Evolutionary conservation across 2,888 invertebrate species (phyloP), one percentile per base, ranked within the genome.

Genomic region (Zygaena filipendulae): DNA sequence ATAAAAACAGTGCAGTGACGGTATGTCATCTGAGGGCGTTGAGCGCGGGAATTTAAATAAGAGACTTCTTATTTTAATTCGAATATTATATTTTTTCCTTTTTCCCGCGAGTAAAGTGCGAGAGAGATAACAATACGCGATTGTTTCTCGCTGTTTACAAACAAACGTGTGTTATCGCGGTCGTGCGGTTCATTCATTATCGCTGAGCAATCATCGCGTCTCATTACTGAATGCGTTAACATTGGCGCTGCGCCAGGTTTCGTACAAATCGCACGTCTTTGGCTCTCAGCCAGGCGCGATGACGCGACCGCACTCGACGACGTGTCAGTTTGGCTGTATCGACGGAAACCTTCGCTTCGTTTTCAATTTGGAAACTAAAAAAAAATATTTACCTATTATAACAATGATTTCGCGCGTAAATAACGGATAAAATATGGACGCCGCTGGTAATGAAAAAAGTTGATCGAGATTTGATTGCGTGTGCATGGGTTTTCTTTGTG

Each of bases 101-200:
- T n/a, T n/a, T n/a, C n/a, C n/a, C n/a, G n/a, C n/a, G n/a, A n/a
- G n/a, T n/a, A n/a, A n/a, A n/a, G n/a, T n/a, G n/a, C n/a, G n/a
- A n/a, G n/a, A n/a, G n/a, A n/a, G n/a, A n/a, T n/a, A n/a, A n/a
- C n/a, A n/a, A n/a, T n/a, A n/a, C n/a, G n/a, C n/a, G n/a, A n/a
- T n/a, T n/a, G n/a, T n/a, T n/a, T n/a, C n/a, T n/a, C 40, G 40
- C 59, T 74, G 72, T 74, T 75, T 75, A 75, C 72, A 69, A 67
- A 68, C 63, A 69, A 67, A 61, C 58, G 49, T 19, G 12, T 19
- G 42, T 57, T 61, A 64, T 63, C 66, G 43, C 32, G 36, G 38
- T 39, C 49, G 40, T 38, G 42, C 59, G 60, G 60, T 59, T 60
- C 16, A 16, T 16, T 16, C 16, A 16, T 16, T 16, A 16, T 16